phyloP scores from a whole-genome alignment of 1,140 invertebrate species.

The Ericerus pela region DNA sequence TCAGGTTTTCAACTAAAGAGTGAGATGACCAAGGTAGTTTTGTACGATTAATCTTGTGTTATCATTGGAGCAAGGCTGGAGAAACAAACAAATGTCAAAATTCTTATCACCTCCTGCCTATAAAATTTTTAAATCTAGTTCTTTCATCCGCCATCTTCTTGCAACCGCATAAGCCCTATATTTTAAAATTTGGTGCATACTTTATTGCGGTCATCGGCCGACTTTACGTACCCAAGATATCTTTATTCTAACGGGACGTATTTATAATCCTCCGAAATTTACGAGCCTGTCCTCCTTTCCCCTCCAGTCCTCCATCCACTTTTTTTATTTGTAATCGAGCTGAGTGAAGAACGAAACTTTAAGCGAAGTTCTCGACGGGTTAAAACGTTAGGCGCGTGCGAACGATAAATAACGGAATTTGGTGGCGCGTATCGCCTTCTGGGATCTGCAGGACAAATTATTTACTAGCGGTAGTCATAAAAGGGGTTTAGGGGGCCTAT shows the following conservation, averaged over 20 bases:
- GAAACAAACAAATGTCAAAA: too few relatives aligned
- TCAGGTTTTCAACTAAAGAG: too few relatives aligned
- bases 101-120: too few relatives aligned
- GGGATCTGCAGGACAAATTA: slow-evolving; percentile 10
- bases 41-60: too few relatives aligned
- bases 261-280: slow-evolving; percentile 7
- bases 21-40: too few relatives aligned
- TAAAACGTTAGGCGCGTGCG: slow-evolving; percentile 9
- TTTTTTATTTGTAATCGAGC: too few relatives aligned
- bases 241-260: slow-evolving; percentile 12
- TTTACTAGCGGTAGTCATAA: not conserved
- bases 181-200: slow-evolving; percentile 4
- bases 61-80: too few relatives aligned
- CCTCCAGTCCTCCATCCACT: too few relatives aligned
- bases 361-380: slow-evolving; percentile 5
- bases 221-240: slow-evolving; percentile 7
- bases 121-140: too few relatives aligned
- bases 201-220: slow-evolving; percentile 8
- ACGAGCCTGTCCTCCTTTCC: too few relatives aligned
- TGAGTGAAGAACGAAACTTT: slow-evolving; percentile 6
- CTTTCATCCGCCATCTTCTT: too few relatives aligned
- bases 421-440: slow-evolving; percentile 5
- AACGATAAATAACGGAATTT: slow-evolving; percentile 9
- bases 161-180: not conserved
- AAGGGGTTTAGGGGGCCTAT: too few relatives aligned